Percentiles rank a stretch among this genome's conserved stretches.
Evolutionary conservation across 2,797 vertebrate genomes (phyloP).

Genomic region (Pangasius sanitwongsei): DNA sequence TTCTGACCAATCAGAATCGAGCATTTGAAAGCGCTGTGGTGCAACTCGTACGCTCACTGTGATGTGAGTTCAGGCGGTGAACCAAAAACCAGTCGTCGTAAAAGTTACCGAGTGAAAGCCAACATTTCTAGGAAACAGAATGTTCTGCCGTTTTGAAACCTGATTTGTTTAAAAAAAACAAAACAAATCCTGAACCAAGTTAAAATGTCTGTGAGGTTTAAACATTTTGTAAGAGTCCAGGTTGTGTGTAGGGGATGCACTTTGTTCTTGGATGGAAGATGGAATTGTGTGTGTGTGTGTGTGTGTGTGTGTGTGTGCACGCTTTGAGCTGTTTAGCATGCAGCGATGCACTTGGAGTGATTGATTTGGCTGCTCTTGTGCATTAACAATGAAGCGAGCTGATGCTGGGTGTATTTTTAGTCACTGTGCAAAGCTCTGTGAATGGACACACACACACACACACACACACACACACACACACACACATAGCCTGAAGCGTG

Average conservation of each 20-base stretch:
- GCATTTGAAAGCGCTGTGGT: background rate
- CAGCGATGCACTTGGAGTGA: slow-evolving; percentile 64
- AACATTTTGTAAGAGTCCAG: background rate
- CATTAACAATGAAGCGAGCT: slow-evolving; percentile 80
- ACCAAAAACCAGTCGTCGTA: background rate
- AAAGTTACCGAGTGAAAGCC: background rate
- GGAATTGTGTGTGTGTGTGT: background rate
- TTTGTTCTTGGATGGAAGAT: background rate
- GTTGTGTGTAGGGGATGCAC: background rate
- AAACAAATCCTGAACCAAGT: background rate
- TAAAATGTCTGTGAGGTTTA: background rate
- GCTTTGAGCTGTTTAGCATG: slow-evolving; percentile 52
- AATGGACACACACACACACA: slow-evolving; percentile 54
- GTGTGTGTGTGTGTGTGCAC: background rate
- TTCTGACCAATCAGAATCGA: background rate
- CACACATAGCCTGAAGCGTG: background rate
- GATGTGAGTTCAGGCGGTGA: background rate
- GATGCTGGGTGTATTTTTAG: slow-evolving; percentile 80
- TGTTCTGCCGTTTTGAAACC: background rate
- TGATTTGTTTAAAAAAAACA: background rate
- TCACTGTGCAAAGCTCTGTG: slow-evolving; percentile 56
- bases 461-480: background rate
- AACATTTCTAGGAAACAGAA: background rate
- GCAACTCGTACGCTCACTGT: background rate
- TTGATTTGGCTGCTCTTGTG: slow-evolving; percentile 63